These are phyloP conservation scores for Burhinus bistriatus DNA, from an alignment of 2,113 vertebrate genomes.

Conservation along the genomic window DNA sequence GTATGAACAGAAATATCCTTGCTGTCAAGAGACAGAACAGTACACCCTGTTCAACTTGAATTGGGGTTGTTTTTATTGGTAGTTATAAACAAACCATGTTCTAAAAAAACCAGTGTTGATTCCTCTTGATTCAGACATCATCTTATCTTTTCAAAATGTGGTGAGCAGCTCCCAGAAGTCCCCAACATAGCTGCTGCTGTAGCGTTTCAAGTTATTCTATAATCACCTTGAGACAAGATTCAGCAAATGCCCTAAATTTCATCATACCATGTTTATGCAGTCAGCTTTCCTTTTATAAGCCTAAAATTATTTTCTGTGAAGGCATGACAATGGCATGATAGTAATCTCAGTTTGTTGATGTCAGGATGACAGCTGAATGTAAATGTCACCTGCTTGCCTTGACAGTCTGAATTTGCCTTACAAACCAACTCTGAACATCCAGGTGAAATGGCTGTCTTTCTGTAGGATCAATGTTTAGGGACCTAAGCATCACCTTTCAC, in stretches of 20 bases:
- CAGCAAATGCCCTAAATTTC: not conserved
- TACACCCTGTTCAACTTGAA: not conserved
- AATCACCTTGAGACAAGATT: not conserved
- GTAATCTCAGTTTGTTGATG: not conserved
- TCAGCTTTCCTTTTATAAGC: not conserved
- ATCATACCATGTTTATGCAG: not conserved
- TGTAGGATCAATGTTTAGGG: not conserved
- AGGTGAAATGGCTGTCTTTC: not conserved
- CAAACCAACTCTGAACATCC: not conserved
- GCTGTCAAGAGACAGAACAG: not conserved
- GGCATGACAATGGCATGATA: not conserved
- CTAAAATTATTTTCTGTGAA: not conserved
- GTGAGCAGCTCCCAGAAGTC: not conserved
- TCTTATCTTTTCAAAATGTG: not conserved
- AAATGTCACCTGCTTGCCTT: not conserved
- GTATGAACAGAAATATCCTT: not conserved
- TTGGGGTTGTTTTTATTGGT: not conserved
- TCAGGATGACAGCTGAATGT: not conserved
- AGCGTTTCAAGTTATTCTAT: not conserved
- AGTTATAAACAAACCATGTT: not conserved
- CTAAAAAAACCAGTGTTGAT: fast-evolving
- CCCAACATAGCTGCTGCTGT: not conserved
- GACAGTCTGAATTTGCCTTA: not conserved
- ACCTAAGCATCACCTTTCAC: not conserved
- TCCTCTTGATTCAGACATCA: not conserved